Conservation (phyloP, 2,797 vertebrate genomes). For the Bothrops alternatus region DNA sequence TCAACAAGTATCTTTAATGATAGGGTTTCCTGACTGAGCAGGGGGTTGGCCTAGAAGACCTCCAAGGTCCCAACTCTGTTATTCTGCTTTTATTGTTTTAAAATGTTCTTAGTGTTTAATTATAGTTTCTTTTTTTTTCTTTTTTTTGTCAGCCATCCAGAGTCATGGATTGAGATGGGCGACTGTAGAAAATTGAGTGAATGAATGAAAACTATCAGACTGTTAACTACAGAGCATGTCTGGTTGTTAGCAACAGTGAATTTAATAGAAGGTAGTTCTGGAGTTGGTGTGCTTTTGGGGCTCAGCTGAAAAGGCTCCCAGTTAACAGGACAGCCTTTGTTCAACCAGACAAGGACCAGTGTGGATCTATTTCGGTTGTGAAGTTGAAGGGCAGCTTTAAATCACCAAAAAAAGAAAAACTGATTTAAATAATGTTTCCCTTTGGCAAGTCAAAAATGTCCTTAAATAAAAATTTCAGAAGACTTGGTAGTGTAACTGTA, state of each 20-base stretch:
- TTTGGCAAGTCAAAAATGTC: background rate
- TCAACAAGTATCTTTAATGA: too few species aligned
- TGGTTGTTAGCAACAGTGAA: background rate
- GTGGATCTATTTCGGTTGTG: background rate
- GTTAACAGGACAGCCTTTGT: background rate
- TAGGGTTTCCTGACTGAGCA: background rate
- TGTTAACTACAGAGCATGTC: background rate
- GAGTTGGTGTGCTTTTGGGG: background rate
- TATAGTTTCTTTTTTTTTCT: background rate
- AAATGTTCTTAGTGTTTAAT: background rate
- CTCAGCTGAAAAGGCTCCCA: background rate
- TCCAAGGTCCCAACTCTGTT: background rate
- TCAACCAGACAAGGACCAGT: background rate
- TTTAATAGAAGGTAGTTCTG: background rate
- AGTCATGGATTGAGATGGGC: background rate
- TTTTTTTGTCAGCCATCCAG: background rate
- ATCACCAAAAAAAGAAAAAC: background rate
- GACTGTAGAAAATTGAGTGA: background rate
- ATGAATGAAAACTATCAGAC: background rate
- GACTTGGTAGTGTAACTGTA: background rate
- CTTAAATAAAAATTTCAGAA: background rate
- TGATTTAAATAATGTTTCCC: background rate
- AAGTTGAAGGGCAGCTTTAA: background rate
- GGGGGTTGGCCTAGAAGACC: background rate
- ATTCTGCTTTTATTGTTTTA: background rate